Evolutionary conservation across 2,797 vertebrate species (phyloP), one percentile per base, ranked within the genome.

Genomic region (Myotis myotis): DNA sequence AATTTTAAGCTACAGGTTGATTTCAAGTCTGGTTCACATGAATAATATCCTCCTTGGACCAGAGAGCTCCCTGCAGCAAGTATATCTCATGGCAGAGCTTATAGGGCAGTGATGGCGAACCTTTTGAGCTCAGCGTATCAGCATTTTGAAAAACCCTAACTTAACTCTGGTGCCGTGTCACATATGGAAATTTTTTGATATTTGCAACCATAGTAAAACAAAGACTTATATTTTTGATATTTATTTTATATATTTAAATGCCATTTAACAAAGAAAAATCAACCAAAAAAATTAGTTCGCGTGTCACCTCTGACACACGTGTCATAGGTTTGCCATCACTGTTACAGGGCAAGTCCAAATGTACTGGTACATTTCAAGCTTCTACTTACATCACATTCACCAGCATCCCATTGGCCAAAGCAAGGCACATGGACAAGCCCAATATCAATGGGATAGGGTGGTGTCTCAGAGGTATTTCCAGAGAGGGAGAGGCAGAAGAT

Each of bases 1-100:
- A 93, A 89, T 88, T 91, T 33, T 84, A 93, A 93, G 38, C 47
- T 86, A 4, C 66, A 80, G 4, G 12, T 84, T 89, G n/a, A 53
- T 22, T 93, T 93, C 80, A 92, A 79, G 62, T 72, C 12, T 81
- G 30, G 57, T 80, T 87, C 70, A 89, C 12, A 12, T 36, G 22
- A 91, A 30, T 64, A 41, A 30, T 17, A 19, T 86, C 57, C 16
- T 92, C 16, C 38, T 86, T 86, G 66, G 11, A 53, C 30, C 53
- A 80, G 49, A 83, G n/a, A 87, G 33, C 53, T 91, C 87, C 13
- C 22, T 76, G 33, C 47, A 87, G 16, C 60, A 78, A 22, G 15
- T 44, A 10, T 87, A 83, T 66, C 88, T 89, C 12, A 84, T 30
- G 19, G 44, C 68, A 92, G 23, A 20, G 38, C 13, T 76, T 15